Base-by-base conservation (phyloP, 2,888 invertebrate genomes). In the Macrophya annulata region DNA sequence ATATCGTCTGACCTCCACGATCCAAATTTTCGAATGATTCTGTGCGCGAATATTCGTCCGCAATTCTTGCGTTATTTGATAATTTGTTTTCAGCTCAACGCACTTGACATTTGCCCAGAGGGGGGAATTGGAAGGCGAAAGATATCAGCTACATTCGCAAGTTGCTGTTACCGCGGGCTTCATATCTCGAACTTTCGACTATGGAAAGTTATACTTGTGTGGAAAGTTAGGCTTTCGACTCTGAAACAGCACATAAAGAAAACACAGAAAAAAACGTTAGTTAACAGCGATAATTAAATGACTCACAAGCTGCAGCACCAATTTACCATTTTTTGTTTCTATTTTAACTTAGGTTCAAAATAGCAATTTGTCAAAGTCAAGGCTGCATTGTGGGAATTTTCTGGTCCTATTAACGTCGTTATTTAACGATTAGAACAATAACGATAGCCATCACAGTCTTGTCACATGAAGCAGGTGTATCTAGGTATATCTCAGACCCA, bases 81-180 rank as follows among this genome's bases (percentile, higher is more conserved):
- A 12, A 40, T 10, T 79, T 21, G 8, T 43, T 43, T 43, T 15
- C 62, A 43, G 62, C 81, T 43, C 43, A 59, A 31, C 59, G 1
- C 21, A 81, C 40, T 62, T 21, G 40, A 6, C 15, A 17, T 81
- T 62, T 37, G 3, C 43, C 31, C 40, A 12, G 12, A 43, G 62
- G 21, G 62, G 62, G 21, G n/a, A 6, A 21, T 21, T 62, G 21
- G 62, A 15, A 81, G 43, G 31, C 37, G 25, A 62, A 81, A 62
- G 81, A 81, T 43, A 62, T 62, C 81, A 81, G 62, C 31, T 9
- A 43, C n/a, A 81, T 21, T 81, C 59, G 25, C 81, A 40, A 62
- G 15, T 21, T 43, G 15, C 21, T 43, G 15, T 43, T 43, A 62
- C 43, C 81, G 12, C 43, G 59, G n/a, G n/a, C 8, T 43, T 45